phyloP scores from a whole-genome alignment of 2,113 vertebrate genomes.

The Aleadryas rufinucha region DNA sequence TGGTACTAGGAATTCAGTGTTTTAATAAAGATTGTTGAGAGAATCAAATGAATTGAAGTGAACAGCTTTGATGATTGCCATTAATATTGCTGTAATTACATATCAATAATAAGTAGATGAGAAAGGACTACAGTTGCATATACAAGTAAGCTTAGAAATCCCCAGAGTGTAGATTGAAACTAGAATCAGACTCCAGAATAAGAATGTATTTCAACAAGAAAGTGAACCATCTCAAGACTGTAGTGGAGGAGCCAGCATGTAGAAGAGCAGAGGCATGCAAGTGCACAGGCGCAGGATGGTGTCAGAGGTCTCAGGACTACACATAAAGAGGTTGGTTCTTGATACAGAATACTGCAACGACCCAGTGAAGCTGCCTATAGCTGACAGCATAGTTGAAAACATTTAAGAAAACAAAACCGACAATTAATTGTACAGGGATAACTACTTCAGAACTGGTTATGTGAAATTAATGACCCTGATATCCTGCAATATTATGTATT shows the following conservation, averaged over 20 bases:
- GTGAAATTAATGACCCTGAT: not conserved
- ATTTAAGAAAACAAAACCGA: not conserved
- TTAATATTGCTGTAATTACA: not conserved
- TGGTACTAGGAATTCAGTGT: not conserved
- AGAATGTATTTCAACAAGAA: not conserved
- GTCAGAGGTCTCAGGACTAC: not conserved
- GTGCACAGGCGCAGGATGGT: not conserved
- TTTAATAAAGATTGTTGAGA: not conserved
- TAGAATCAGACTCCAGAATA: not conserved
- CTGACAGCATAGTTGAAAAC: not conserved
- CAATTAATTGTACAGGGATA: not conserved
- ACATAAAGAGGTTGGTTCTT: not conserved
- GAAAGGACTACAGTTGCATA: not conserved
- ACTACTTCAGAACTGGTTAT: not conserved
- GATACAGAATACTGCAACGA: fast-evolving
- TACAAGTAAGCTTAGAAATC: not conserved
- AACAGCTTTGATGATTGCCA: not conserved
- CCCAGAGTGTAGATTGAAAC: not conserved
- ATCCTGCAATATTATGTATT: not conserved
- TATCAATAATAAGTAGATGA: not conserved
- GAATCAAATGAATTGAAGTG: not conserved
- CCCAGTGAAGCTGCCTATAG: not conserved
- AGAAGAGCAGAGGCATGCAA: not conserved
- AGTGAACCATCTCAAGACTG: not conserved
- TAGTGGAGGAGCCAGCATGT: not conserved